Conservation (phyloP, 2,888 invertebrate species). For the Diplolepis rosae region DNA sequence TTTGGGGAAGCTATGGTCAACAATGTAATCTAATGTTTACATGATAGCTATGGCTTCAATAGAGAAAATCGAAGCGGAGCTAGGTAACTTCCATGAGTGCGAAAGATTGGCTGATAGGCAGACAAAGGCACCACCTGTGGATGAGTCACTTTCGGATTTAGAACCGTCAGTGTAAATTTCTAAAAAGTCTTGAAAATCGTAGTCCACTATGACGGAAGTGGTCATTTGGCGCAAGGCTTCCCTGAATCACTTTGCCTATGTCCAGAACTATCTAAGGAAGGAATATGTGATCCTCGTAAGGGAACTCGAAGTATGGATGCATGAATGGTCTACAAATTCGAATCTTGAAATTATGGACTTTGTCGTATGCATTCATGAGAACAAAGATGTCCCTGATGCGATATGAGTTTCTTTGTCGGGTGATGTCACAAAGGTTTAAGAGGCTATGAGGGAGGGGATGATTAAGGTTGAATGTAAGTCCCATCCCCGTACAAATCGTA, state of each 20-base stretch:
- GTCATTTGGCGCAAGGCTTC: neutral
- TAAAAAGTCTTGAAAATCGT: neutral
- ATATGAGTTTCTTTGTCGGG: neutral
- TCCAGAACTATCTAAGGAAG: neutral
- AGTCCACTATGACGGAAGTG: neutral
- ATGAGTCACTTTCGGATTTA: neutral
- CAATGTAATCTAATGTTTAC: too few species aligned
- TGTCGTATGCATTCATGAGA: neutral
- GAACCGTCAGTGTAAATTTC: neutral
- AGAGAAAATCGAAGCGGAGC: neutral
- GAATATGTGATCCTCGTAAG: neutral
- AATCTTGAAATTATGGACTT: neutral
- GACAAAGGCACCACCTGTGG: neutral
- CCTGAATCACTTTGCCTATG: neutral
- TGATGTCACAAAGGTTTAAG: too few species aligned
- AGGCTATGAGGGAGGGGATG: too few species aligned
- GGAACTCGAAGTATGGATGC: neutral
- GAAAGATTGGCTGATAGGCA: neutral
- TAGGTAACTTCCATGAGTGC: neutral
- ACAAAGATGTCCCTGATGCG: neutral
- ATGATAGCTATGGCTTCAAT: neutral
- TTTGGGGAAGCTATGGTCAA: too few species aligned
- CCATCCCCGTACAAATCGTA: too few species aligned
- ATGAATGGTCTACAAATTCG: neutral
- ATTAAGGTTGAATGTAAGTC: too few species aligned